Evolutionary conservation across 2,797 vertebrate genomes (phyloP).

Genomic region (Semotilus atromaculatus): DNA sequence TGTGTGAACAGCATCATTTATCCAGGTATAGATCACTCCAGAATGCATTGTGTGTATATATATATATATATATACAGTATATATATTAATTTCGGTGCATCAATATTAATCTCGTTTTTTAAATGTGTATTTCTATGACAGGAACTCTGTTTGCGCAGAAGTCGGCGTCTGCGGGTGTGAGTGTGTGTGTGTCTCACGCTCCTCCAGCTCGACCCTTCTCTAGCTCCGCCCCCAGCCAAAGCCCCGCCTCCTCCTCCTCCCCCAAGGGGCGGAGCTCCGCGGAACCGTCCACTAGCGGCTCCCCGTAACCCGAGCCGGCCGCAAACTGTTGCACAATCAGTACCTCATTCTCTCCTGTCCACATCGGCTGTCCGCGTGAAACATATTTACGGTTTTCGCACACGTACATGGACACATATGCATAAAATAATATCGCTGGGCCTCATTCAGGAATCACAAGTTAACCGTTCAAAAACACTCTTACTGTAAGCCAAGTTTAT

Average conservation of each 20-base stretch:
- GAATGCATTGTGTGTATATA: too few relatives aligned
- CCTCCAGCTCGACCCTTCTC: slow-evolving; percentile 81
- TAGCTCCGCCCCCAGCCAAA: slow-evolving; percentile 79
- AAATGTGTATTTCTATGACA: slow-evolving; percentile 60
- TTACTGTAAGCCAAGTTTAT: background rate
- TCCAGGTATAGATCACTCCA: too few relatives aligned
- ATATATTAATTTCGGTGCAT: too few relatives aligned
- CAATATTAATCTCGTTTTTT: background rate
- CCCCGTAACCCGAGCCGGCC: slow-evolving; percentile 77
- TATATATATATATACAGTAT: too few relatives aligned
- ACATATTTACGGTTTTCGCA: slow-evolving; percentile 44
- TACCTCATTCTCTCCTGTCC: slow-evolving; percentile 78
- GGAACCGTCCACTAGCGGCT: slow-evolving; percentile 89
- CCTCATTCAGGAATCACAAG: background rate
- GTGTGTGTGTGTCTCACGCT: slow-evolving; percentile 63
- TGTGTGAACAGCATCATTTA: too few relatives aligned
- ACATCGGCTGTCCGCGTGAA: slow-evolving; percentile 74
- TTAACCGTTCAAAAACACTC: background rate
- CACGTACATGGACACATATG: slow-evolving; percentile 36
- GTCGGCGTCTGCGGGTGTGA: slow-evolving; percentile 72
- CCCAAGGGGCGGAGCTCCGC: slow-evolving; percentile 88
- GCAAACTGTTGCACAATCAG: slow-evolving; percentile 81
- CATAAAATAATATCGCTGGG: slow-evolving; percentile 16
- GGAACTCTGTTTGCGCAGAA: slow-evolving; percentile 97
- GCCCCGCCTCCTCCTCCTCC: slow-evolving; percentile 86